phyloP scores from a whole-genome alignment of 2,888 invertebrate genomes.

The Catocala fraxini region DNA sequence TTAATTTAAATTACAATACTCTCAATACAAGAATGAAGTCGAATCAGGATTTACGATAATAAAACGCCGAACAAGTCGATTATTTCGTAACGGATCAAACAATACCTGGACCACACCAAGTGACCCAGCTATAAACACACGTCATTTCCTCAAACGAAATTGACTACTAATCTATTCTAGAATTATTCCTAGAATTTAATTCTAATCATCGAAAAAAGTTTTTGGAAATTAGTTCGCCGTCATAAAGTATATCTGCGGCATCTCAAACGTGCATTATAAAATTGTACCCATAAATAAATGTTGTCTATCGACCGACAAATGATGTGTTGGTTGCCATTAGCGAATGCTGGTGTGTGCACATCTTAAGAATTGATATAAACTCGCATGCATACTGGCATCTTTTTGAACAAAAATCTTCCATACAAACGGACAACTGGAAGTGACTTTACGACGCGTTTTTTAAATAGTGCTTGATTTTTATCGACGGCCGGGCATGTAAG shows the following conservation, averaged over 20 bases:
- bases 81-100: not conserved
- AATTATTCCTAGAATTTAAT: slow-evolving; percentile 27
- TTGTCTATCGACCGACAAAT: slow-evolving; percentile 17
- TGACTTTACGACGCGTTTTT: not conserved
- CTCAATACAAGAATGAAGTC: too few species aligned
- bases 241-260: slow-evolving; percentile 34
- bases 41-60: too few species aligned
- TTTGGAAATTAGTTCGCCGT: slow-evolving; percentile 30
- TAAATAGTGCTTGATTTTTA: too few species aligned
- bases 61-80: not conserved
- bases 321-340: slow-evolving; percentile 13
- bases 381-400: slow-evolving; percentile 2
- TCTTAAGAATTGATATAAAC: slow-evolving; percentile 2
- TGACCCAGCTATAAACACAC: too few species aligned
- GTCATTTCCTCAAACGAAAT: not conserved
- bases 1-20: too few species aligned
- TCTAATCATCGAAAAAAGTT: slow-evolving; percentile 22
- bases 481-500: too few species aligned
- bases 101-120: too few species aligned
- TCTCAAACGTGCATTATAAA: slow-evolving; percentile 32
- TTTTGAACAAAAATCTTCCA: too few species aligned
- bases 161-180: slow-evolving; percentile 2
- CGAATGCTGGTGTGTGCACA: slow-evolving; percentile 14
- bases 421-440: too few species aligned
- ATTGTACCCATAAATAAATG: slow-evolving; percentile 33